Base-by-base conservation (phyloP, 1,140 invertebrate species). In the Drosophila kanapiae region DNA sequence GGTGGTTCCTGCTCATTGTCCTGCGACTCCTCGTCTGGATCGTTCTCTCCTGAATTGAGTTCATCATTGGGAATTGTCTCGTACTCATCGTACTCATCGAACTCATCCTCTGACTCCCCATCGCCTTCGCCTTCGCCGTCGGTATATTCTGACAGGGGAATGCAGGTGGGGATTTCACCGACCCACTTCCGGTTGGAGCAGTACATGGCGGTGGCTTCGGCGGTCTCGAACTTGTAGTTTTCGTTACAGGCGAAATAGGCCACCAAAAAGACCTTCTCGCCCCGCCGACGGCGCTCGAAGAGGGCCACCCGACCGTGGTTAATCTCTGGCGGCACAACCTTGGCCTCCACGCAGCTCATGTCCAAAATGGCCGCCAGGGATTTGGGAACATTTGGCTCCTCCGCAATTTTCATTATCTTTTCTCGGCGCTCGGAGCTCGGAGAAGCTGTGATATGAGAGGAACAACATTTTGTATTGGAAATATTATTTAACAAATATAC, bases 101-200 rank as follows among this genome's bases (percentile, higher is more conserved):
- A 27, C 9, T 77, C 78, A 13, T 63, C 14, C 1, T 63, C 65
- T 0, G 6, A n/a, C 8, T 71, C 47, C 2, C 6, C 27, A 8
- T 71, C 58, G 1, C 35, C 54, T 1, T 49, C 56, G 0, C 63
- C 84, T 31, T 75, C 75, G 3, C 49, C 60, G 13, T 88, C 81
- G 16, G 93, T 83, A 88, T 94, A 91, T 18, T 87, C 81, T 2
- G n/a, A 13, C 29, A 53, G 6, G 4, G 72, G 60, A 51, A 92
- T 67, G 63, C 95, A 95, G 57, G 90, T 92, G 8, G 95, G 95
- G 62, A 93, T 79, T 37, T 93, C 91, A 11, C 95, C 95, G 31
- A 95, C 72, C 95, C 95, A 95, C 57, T 92, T 90, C 33, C 92
- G 91, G 43, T 93, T 74, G 69, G 94, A 94, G 65, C 95, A 95